phyloP scores from a whole-genome alignment of 2,888 invertebrate genomes.

The Norana najaformis region DNA sequence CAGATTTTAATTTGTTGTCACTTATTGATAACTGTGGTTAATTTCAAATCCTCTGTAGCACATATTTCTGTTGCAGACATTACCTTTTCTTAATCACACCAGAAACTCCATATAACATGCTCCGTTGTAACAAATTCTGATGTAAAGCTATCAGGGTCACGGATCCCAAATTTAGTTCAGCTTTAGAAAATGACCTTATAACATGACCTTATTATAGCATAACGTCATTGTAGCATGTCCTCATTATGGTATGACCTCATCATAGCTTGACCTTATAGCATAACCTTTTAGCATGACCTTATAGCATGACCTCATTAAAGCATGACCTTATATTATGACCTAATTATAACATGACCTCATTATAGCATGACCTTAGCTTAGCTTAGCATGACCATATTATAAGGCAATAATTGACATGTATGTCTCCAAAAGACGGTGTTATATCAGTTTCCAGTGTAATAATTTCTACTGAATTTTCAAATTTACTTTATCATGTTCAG shows the following conservation, averaged over 20 bases:
- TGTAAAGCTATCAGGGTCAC: background rate
- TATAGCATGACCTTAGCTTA: too few species aligned
- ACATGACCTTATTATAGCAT: background rate
- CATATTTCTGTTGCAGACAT: slow-evolving; percentile 2
- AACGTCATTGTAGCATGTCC: too few species aligned
- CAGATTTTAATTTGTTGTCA: too few species aligned
- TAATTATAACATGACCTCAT: too few species aligned
- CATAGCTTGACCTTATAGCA: too few species aligned
- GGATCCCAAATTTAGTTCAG: background rate
- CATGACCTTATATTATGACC: too few species aligned
- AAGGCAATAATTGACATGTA: background rate
- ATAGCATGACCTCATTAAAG: too few species aligned
- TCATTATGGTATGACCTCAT: too few species aligned
- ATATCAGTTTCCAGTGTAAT: background rate
- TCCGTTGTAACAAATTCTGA: background rate
- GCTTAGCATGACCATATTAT: background rate
- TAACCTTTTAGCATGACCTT: too few species aligned
- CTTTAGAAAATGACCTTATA: background rate
- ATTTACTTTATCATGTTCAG: slow-evolving; percentile 47
- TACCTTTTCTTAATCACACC: background rate
- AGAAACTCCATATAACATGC: background rate
- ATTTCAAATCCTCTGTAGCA: too few species aligned
- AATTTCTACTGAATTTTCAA: background rate
- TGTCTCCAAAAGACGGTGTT: background rate
- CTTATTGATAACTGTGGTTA: too few species aligned